A percentile compares a stretch with the other conserved stretches of the same genome.
These are phyloP conservation scores for Lysandra bellargus DNA, from an alignment of 2,888 invertebrate species.

Conservation along the genomic window DNA sequence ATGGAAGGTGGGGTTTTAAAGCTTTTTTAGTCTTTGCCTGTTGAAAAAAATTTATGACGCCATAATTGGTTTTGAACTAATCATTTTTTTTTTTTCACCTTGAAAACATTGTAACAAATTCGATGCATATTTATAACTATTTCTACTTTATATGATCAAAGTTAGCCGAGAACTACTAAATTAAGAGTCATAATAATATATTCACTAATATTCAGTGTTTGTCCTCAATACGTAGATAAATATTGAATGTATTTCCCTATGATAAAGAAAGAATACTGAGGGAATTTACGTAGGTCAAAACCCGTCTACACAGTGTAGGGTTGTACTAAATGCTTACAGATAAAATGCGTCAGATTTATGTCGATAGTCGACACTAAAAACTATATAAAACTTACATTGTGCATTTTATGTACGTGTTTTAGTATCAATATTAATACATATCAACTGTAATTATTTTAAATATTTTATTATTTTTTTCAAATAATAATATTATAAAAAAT, in stretches of 20 bases:
- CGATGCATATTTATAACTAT: background rate
- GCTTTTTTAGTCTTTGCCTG: no score
- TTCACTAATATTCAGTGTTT: background rate
- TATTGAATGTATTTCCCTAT: conserved; percentile 26
- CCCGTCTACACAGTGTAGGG: background rate
- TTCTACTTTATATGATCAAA: background rate
- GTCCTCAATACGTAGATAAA: background rate
- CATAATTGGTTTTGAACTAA: no score
- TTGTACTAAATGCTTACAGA: background rate
- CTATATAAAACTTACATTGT: no score
- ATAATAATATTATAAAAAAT: no score
- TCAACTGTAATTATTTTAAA: no score
- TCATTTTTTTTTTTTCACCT: no score
- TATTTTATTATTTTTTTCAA: no score
- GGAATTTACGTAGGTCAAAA: conserved; percentile 17
- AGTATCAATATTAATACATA: no score
- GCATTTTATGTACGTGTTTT: no score
- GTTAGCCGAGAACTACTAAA: background rate
- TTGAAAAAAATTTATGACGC: no score
- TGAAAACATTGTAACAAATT: no score
- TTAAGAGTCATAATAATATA: background rate
- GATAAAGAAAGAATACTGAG: conserved; percentile 10
- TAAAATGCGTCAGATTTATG: background rate
- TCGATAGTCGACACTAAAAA: background rate
- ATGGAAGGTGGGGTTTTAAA: no score